phyloP scores from a whole-genome alignment of 1,140 invertebrate species.

The Littorina saxatilis region DNA sequence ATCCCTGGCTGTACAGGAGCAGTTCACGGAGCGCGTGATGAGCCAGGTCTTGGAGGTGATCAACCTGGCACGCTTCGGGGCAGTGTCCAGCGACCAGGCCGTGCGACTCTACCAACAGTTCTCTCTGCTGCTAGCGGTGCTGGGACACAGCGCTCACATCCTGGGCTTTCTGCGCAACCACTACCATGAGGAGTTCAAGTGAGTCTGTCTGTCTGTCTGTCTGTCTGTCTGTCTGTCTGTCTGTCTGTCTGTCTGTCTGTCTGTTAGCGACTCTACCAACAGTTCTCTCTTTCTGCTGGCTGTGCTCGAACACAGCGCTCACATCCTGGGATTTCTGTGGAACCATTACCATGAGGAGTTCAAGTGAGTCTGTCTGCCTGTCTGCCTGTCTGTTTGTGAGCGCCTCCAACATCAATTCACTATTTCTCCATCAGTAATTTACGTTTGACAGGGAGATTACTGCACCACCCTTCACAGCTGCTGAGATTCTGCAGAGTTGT shows the following conservation, averaged over 20 bases:
- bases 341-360: conserved; percentile 73
- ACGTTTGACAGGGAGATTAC: too few relatives aligned
- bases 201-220: conserved; percentile 41
- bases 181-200: conserved; percentile 74
- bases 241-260: neutral
- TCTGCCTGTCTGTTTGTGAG: too few relatives aligned
- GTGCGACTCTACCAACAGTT: conserved; percentile 70
- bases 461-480: too few relatives aligned
- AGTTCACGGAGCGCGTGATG: conserved; percentile 69
- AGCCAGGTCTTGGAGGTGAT: conserved; percentile 66
- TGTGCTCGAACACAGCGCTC: conserved; percentile 66
- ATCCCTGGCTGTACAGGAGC: conserved; percentile 66
- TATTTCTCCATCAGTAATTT: too few relatives aligned
- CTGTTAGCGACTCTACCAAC: conserved; percentile 62
- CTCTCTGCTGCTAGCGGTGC: conserved; percentile 65
- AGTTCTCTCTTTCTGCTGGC: conserved; percentile 69
- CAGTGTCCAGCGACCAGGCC: conserved; percentile 63
- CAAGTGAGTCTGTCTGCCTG: too few relatives aligned
- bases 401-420: neutral
- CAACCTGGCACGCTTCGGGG: conserved; percentile 58
- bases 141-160: conserved; percentile 63
- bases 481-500: too few relatives aligned
- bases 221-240: neutral
- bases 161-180: conserved; percentile 63
- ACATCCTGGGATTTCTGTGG: conserved; percentile 59